A percentile compares a stretch with the other conserved stretches of the same genome.
Conservation (phyloP, 2,888 invertebrate species). For the Aelia acuminata region DNA sequence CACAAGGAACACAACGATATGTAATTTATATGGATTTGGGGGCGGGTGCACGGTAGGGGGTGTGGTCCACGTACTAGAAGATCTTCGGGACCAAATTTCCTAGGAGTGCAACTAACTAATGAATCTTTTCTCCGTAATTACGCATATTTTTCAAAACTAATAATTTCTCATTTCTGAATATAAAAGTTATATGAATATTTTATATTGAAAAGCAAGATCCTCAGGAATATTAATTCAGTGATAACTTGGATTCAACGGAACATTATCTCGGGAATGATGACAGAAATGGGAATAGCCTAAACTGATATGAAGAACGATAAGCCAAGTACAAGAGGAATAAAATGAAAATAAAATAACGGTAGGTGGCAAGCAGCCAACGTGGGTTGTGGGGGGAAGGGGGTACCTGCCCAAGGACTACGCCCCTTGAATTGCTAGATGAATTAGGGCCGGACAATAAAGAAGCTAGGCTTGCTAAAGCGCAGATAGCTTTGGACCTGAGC, state of each 20-base stretch:
- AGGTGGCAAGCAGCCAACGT: neutral
- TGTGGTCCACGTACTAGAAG: no score
- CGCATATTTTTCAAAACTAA: no score
- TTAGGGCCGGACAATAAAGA: slow-evolving; percentile 17
- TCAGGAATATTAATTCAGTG: neutral
- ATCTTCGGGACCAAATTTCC: no score
- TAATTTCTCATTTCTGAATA: no score
- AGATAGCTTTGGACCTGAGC: neutral
- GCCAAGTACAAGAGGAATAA: slow-evolving; percentile 18
- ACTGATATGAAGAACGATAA: slow-evolving; percentile 35
- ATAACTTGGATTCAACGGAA: neutral
- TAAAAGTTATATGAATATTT: no score
- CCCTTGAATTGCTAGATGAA: slow-evolving; percentile 32
- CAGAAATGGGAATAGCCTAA: neutral
- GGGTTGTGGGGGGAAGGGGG: neutral
- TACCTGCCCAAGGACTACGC: slow-evolving; percentile 7
- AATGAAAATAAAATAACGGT: slow-evolving; percentile 23
- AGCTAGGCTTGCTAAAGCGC: slow-evolving; percentile 13
- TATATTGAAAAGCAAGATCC: neutral
- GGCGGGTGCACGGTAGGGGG: no score
- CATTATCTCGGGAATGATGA: neutral
- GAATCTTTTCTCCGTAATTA: no score
- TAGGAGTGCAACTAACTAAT: no score
- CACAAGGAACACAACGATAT: no score
- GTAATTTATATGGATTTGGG: no score